A percentile compares a stretch with the other conserved stretches of the same genome.
These are phyloP conservation scores for Bombus confusus DNA, from an alignment of 1,140 invertebrate species.

Conservation along the genomic window DNA sequence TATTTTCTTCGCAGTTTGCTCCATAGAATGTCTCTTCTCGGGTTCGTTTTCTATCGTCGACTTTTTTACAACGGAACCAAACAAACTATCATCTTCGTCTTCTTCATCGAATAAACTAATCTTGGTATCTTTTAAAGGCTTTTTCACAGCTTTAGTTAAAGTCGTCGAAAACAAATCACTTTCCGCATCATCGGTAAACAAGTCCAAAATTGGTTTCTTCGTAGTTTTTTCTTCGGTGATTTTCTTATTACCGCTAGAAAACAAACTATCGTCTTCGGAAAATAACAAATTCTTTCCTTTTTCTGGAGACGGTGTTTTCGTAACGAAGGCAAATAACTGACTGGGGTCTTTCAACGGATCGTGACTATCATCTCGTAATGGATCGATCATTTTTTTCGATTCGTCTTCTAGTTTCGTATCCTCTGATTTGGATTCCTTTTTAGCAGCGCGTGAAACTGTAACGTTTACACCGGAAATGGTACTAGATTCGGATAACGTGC, in stretches of 20 bases:
- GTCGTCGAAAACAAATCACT: slow-evolving; percentile 75
- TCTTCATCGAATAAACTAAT: slow-evolving; percentile 72
- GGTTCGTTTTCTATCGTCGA: slow-evolving; percentile 3
- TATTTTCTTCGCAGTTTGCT: slow-evolving; percentile 46
- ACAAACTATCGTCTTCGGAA: slow-evolving; percentile 77
- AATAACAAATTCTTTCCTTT: slow-evolving; percentile 72
- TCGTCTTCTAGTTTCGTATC: slow-evolving; percentile 8
- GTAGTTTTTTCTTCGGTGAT: slow-evolving; percentile 31
- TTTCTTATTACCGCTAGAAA: slow-evolving; percentile 66
- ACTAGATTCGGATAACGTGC: not conserved
- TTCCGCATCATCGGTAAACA: slow-evolving; percentile 73
- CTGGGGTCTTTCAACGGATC: slow-evolving; percentile 79
- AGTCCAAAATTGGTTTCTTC: slow-evolving; percentile 63
- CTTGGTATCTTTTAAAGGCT: slow-evolving; percentile 68
- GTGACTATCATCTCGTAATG: slow-evolving; percentile 73
- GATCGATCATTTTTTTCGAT: slow-evolving; percentile 67
- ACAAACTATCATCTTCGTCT: slow-evolving; percentile 73
- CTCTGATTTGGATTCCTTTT: slow-evolving; percentile 1
- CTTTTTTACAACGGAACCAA: slow-evolving; percentile 58
- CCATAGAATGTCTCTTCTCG: slow-evolving; percentile 11
- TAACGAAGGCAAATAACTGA: slow-evolving; percentile 80
- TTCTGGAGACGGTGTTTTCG: slow-evolving; percentile 80
- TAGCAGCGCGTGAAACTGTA: not conserved
- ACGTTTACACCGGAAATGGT: not conserved
- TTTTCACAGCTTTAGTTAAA: slow-evolving; percentile 69